A percentile compares a stretch with the other conserved stretches of the same genome.
phyloP scores from a whole-genome alignment of 2,797 vertebrate genomes.

The Semotilus atromaculatus region DNA sequence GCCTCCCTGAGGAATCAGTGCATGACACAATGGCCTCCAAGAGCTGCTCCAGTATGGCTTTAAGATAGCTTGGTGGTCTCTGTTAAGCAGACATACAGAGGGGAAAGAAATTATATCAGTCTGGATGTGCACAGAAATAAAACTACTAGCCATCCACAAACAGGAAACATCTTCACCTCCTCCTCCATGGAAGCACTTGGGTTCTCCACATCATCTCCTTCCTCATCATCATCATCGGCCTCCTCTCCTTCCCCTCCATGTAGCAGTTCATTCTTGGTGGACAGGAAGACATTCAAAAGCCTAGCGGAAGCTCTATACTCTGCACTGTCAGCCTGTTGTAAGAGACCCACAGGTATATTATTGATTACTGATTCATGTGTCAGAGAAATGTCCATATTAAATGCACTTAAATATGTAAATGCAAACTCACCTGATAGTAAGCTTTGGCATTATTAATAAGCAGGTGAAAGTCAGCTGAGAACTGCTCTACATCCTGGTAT shows the following conservation, averaged over 20 bases:
- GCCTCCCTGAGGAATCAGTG: conserved; percentile 88
- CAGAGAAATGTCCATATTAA: neutral
- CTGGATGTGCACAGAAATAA: neutral
- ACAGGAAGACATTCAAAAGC: conserved; percentile 92
- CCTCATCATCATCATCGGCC: conserved; percentile 88
- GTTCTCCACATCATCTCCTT: conserved; percentile 88
- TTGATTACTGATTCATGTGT: neutral
- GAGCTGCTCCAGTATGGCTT: conserved; percentile 94
- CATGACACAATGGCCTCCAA: conserved; percentile 91
- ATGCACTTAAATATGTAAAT: neutral
- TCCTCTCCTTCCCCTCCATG: conserved; percentile 90
- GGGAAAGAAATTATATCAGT: neutral
- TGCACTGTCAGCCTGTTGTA: conserved; percentile 84
- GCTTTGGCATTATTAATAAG: conserved; percentile 97
- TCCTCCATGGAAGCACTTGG: conserved; percentile 87
- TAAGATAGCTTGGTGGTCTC: conserved; percentile 88
- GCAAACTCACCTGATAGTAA: conserved; percentile 89
- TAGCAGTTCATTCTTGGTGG: conserved; percentile 93
- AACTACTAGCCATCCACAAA: neutral
- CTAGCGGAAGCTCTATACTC: conserved; percentile 94
- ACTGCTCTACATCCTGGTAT: conserved; percentile 90
- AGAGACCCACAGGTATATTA: neutral
- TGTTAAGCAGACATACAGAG: conserved; percentile 59
- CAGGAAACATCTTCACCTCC: conserved; percentile 70
- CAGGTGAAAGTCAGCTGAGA: conserved; percentile 94